Conservation (phyloP, 1,140 invertebrate genomes). For the Drosophila sproati region DNA sequence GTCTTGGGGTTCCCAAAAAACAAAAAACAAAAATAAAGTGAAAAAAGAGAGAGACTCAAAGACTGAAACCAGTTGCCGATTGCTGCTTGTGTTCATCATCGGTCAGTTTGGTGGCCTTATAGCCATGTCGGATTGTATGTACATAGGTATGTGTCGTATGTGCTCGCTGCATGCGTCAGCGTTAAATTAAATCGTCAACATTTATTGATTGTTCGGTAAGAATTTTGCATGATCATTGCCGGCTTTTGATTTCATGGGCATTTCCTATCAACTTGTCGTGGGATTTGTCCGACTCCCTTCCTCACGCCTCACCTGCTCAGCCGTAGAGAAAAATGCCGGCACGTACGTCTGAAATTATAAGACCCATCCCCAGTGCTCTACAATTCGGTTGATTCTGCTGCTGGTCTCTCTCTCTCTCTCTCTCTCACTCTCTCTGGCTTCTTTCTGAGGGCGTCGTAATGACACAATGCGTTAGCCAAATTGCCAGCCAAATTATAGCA, state of each 20-base stretch:
- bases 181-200: slow-evolving; percentile 75
- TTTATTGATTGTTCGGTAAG: slow-evolving; percentile 71
- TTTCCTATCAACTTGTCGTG: slow-evolving; percentile 69
- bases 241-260: slow-evolving; percentile 68
- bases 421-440: background rate
- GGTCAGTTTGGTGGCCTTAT: slow-evolving; percentile 27
- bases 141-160: slow-evolving; percentile 15
- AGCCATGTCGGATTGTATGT: slow-evolving; percentile 18
- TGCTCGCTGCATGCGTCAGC: slow-evolving; percentile 69
- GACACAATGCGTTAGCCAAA: slow-evolving; percentile 71
- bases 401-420: background rate
- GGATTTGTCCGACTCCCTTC: slow-evolving; percentile 31
- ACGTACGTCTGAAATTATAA: slow-evolving; percentile 67
- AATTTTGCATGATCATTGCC: slow-evolving; percentile 76
- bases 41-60: slow-evolving; percentile 10
- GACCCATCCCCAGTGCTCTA: slow-evolving; percentile 15
- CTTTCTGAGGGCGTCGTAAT: slow-evolving; percentile 52
- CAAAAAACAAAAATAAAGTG: background rate
- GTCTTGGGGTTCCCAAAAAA: slow-evolving; percentile 47
- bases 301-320: background rate
- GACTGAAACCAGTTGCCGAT: slow-evolving; percentile 58
- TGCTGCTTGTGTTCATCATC: slow-evolving; percentile 49
- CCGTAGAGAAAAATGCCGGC: slow-evolving; percentile 55
- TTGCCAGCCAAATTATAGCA: slow-evolving; percentile 72
- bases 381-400: background rate